phyloP scores from a whole-genome alignment of 2,113 vertebrate genomes.

The Zosterops borbonicus region DNA sequence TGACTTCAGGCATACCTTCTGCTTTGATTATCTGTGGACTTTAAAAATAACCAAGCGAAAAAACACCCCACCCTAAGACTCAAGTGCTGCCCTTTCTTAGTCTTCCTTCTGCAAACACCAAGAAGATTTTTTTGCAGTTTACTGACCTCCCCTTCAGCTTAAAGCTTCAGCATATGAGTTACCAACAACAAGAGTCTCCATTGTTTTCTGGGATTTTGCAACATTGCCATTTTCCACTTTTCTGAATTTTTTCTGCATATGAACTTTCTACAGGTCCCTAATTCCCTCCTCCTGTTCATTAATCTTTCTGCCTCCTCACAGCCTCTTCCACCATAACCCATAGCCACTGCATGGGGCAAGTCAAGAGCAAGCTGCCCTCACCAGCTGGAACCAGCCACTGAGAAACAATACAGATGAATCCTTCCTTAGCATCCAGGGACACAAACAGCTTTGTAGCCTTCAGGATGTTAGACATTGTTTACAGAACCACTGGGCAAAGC shows the following conservation, averaged over 20 bases:
- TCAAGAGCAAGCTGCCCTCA: neutral
- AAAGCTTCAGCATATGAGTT: neutral
- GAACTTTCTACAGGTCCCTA: neutral
- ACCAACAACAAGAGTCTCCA: neutral
- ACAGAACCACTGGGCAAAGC: neutral
- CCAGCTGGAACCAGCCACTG: neutral
- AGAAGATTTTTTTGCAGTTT: neutral
- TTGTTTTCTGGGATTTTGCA: neutral
- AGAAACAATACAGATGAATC: neutral
- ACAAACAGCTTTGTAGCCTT: neutral
- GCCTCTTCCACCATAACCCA: neutral
- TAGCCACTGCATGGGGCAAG: neutral
- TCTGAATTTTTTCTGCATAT: neutral
- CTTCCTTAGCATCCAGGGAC: neutral
- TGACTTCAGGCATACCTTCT: neutral
- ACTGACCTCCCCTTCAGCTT: neutral
- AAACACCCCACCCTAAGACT: neutral
- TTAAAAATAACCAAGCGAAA: neutral
- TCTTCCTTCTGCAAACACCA: neutral
- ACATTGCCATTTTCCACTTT: neutral
- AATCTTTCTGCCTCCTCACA: neutral
- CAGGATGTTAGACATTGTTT: neutral
- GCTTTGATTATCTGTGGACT: neutral
- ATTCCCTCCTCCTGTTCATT: neutral
- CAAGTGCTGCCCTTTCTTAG: neutral